These are phyloP conservation scores for Rhinogobius similis DNA, from an alignment of 2,113 vertebrate species.

Conservation along the genomic window DNA sequence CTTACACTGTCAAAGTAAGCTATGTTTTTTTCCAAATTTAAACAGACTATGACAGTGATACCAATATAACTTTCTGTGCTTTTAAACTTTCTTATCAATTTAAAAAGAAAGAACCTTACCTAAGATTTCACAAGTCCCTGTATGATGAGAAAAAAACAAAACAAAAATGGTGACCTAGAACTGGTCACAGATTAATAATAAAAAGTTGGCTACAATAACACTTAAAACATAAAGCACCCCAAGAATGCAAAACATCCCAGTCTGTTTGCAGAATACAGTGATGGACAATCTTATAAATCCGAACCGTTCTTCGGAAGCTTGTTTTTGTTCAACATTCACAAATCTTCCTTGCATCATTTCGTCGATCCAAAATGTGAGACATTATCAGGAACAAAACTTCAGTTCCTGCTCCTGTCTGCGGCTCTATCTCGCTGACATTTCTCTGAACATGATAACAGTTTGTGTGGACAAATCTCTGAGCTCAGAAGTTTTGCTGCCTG, in stretches of 20 bases:
- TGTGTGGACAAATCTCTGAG: background rate
- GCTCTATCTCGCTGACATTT: background rate
- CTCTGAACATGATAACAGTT: background rate
- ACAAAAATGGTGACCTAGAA: background rate
- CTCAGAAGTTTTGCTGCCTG: slow-evolving; percentile 89
- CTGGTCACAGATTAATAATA: background rate
- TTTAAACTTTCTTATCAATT: background rate
- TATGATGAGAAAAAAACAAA: background rate
- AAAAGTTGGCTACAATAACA: background rate
- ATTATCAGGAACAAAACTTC: background rate
- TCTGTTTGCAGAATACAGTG: background rate
- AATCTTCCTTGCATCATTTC: background rate
- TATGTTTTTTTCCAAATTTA: background rate
- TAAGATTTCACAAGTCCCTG: too few relatives aligned
- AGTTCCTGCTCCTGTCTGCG: background rate
- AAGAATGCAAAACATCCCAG: slow-evolving; percentile 5
- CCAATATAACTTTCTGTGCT: background rate
- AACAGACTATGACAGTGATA: background rate
- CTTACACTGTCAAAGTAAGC: background rate
- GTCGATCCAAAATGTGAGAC: background rate
- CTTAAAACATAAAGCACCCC: background rate
- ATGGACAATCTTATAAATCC: background rate
- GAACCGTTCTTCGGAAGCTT: slow-evolving; percentile 12
- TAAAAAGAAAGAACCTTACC: background rate
- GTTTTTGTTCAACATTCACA: slow-evolving; percentile 12